Evolutionary conservation across 37 sponge, comb jelly and placozoan species (phyloP), one percentile per base, ranked within the genome.

Genomic region (Corticium candelabrum): DNA sequence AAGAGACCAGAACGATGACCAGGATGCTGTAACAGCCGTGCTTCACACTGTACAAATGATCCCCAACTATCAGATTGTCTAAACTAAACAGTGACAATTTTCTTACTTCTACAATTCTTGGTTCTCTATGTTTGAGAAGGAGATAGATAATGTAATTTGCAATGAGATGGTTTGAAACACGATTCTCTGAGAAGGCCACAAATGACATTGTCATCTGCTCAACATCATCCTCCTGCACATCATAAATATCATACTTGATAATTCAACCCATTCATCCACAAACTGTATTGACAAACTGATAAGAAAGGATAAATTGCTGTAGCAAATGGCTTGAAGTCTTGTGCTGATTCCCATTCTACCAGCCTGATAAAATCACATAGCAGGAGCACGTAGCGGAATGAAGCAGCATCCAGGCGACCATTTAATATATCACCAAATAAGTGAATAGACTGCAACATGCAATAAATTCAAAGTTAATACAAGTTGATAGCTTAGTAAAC

Each of bases 191-290:
- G 57, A 77, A 78, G 37, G 90, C 76, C 39, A 41, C 78, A 78
- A 74, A 85, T 39, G 69, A 70, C 69, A 88, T 78, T 0, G 37
- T 41, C 35, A 83, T 40, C 1, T 85, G 86, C 40, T 91, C 90
- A 0, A 85, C 39, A 1, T 75, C 82, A 27, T 91, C 92, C 37
- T 89, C 92, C 91, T 90, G 40, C 41, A 67, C 56, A 76, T 74
- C 68, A 21, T 35, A 67, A 56, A 11, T 11, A 36, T 67, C 31
- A 68, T 3, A 30, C 41, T 34, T 35, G 3, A 62, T 34, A 77
- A 68, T 7, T 78, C 32, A 1, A 50, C 37, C n/a, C n/a, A n/a
- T n/a, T n/a, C n/a, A n/a, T n/a, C n/a, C n/a, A n/a, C n/a, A n/a
- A n/a, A n/a, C n/a, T 1, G 37, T 71, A 74, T 1, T 71, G 29